phyloP scores from a whole-genome alignment of 2,113 vertebrate genomes.

The Chunga burmeisteri region DNA sequence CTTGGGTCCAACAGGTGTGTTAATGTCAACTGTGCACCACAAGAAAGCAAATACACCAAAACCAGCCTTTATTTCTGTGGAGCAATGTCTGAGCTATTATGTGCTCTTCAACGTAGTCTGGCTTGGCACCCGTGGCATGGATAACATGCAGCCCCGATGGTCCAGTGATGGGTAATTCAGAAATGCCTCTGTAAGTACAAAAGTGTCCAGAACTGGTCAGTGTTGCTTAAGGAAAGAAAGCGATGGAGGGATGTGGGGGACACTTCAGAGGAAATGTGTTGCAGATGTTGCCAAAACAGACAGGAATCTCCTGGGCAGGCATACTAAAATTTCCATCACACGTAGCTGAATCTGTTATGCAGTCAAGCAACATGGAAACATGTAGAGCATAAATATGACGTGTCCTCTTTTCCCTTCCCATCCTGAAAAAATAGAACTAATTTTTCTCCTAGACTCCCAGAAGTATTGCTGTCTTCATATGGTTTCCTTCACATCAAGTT shows the following conservation, averaged over 20 bases:
- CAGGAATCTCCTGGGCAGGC: not conserved
- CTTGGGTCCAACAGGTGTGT: not conserved
- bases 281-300: not conserved
- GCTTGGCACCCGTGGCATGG: not conserved
- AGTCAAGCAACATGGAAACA: not conserved
- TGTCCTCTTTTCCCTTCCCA: not conserved
- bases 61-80: not conserved
- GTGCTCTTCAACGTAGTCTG: rapidly evolving
- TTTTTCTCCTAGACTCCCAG: not conserved
- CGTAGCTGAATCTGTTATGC: not conserved
- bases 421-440: not conserved
- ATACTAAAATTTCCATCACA: not conserved
- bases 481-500: not conserved
- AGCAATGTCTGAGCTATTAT: not conserved
- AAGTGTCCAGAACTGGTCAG: not conserved
- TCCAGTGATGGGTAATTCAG: not conserved
- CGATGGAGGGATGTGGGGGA: rapidly evolving
- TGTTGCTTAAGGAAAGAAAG: not conserved
- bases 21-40: not conserved
- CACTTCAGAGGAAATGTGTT: not conserved
- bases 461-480: not conserved
- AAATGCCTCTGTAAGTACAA: not conserved
- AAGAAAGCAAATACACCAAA: not conserved
- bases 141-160: not conserved
- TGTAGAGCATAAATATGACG: not conserved